These are phyloP conservation scores for Gephyroberyx darwinii DNA, from an alignment of 2,797 vertebrate species.

Conservation along the genomic window DNA sequence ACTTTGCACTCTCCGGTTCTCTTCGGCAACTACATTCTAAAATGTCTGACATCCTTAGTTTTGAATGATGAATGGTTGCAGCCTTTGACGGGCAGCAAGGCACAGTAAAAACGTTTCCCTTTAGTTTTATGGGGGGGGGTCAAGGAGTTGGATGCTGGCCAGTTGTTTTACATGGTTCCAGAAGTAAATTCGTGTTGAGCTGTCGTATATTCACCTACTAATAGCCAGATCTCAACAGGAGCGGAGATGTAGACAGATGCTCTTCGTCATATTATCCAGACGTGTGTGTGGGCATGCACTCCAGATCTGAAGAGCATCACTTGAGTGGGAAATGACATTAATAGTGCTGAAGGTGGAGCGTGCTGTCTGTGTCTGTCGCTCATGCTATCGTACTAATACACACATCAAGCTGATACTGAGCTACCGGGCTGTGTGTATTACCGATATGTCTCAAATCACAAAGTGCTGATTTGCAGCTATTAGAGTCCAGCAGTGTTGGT, in stretches of 20 bases:
- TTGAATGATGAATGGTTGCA: slow-evolving; percentile 4
- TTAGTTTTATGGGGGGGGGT: slow-evolving; percentile 2
- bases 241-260: slow-evolving; percentile 3
- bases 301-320: slow-evolving; percentile 8
- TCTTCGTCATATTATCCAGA: slow-evolving; percentile 13
- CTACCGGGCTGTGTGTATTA: too few species aligned
- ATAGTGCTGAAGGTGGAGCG: background rate
- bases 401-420: background rate
- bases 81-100: slow-evolving; percentile 21
- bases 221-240: slow-evolving; percentile 5
- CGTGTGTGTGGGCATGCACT: background rate
- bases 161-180: background rate
- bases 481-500: too few species aligned
- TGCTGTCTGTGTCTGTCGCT: background rate
- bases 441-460: background rate
- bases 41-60: slow-evolving; percentile 25
- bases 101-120: slow-evolving; percentile 2
- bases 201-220: slow-evolving; percentile 12
- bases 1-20: slow-evolving; percentile 18
- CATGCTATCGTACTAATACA: background rate
- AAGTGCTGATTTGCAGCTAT: background rate
- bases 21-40: slow-evolving; percentile 16
- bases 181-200: background rate
- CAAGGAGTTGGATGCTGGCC: slow-evolving; percentile 2
- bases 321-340: slow-evolving; percentile 6